A percentile compares a stretch with the other conserved stretches of the same genome.
phyloP scores from a whole-genome alignment of 92 coral and sea anemone genomes.

The Montipora capitata region DNA sequence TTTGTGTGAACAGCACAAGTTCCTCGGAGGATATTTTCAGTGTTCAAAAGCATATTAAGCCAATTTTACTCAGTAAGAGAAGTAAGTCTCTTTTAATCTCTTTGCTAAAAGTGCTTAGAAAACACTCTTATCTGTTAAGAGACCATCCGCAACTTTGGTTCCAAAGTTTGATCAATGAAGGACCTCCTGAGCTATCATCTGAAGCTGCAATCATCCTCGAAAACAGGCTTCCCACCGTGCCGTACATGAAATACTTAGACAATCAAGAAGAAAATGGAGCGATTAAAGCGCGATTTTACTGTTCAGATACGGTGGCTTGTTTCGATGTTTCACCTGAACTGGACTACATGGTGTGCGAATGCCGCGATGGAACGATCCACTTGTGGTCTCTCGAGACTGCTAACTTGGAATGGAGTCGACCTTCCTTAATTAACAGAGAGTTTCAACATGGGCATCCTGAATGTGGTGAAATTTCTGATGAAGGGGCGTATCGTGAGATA shows the following conservation, averaged over 20 bases:
- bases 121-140: background rate
- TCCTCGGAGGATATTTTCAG: background rate
- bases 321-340: conserved; percentile 36
- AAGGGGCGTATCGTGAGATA: background rate
- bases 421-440: background rate
- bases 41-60: background rate
- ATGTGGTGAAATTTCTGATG: too few relatives aligned
- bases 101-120: background rate
- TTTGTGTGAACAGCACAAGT: background rate
- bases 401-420: conserved; percentile 1
- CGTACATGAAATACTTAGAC: conserved; percentile 8
- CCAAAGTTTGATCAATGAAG: conserved; percentile 23
- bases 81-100: background rate
- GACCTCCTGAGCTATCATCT: background rate
- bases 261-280: background rate
- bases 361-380: conserved; percentile 29
- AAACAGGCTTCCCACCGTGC: background rate
- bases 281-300: conserved; percentile 11
- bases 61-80: background rate
- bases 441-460: too few relatives aligned
- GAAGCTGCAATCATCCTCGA: background rate
- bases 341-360: conserved; percentile 32
- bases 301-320: conserved; percentile 28
- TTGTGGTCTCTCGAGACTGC: conserved; percentile 35
- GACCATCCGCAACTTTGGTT: background rate